Evolutionary conservation across 2,888 invertebrate genomes (phyloP), one percentile per base, ranked within the genome.

Genomic region (Stenurella melanura): DNA sequence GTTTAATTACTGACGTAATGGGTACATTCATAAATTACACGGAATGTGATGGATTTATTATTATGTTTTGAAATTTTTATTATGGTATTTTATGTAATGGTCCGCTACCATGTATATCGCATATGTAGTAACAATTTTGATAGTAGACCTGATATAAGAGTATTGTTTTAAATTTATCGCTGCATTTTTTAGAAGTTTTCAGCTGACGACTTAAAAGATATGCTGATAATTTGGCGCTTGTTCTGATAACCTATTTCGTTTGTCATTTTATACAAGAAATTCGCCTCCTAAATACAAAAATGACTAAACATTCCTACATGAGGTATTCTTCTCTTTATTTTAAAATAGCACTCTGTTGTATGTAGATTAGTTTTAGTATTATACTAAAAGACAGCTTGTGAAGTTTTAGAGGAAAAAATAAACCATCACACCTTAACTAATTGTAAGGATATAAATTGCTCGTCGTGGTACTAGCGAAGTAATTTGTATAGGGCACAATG

Each of bases 31-130:
- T 50, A 50, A 50, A 50, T 50, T 50, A 50, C 50, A 15, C 15
- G 50, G 15, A n/a, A 50, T 50, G 50, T 50, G 50, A 50, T 50
- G 15, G 50, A 50, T 50, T 50, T 50, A 50, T 50, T 50, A 50
- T 50, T 50, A 42, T 42, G 50, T 50, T 50, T 50, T 50, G 50
- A n/a, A 50, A n/a, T 50, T 50, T 50, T 50, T 50, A 50, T 50
- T 50, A 50, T 7, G 50, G 15, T 50, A 50, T 50, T n/a, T 42
- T 42, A 42, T 42, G 42, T 42, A 12, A 42, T 42, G 42, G 42
- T 15, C 42, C 12, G 12, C 30, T 42, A 11, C 42, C 42, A 42
- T 12, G 11, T 42, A 42, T 15, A 12, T 4, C 7, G 42, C 7
- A 42, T 42, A 42, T 42, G 42, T 42, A 42, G 42, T 42, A 42